Conservation (phyloP, 2,888 invertebrate genomes). For the Drosophila austrosaltans region DNA sequence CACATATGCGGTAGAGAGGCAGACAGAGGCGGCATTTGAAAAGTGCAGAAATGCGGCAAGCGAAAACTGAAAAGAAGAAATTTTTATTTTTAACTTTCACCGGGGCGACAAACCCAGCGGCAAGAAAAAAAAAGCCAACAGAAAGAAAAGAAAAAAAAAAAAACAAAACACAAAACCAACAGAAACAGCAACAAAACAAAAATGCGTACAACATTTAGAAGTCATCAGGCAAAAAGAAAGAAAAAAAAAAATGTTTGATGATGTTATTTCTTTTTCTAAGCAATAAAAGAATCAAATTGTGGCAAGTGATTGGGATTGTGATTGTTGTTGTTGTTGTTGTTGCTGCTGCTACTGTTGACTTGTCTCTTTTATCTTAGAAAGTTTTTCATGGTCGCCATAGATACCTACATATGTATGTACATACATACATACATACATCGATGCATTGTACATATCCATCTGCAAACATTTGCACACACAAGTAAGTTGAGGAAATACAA, state of each 20-base stretch:
- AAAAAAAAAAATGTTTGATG: constrained; percentile 2
- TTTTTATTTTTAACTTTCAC: constrained; percentile 47
- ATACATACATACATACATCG: not conserved
- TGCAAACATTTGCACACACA: not conserved
- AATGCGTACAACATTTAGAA: constrained; percentile 53
- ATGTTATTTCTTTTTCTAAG: constrained; percentile 25
- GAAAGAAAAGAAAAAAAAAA: constrained; percentile 31
- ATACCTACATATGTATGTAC: not conserved
- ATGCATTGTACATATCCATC: not conserved
- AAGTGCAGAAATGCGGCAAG: constrained; percentile 60
- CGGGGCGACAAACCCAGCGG: constrained; percentile 49
- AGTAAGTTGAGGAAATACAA: constrained; percentile 36
- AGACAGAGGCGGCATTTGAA: constrained; percentile 49
- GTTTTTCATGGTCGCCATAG: constrained; percentile 25
- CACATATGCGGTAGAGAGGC: constrained; percentile 5
- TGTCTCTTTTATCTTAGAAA: constrained; percentile 40
- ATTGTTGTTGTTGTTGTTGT: not conserved
- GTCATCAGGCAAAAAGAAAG: constrained; percentile 46
- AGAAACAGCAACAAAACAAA: constrained; percentile 31
- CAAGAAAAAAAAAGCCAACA: constrained; percentile 36
- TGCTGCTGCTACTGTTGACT: not conserved
- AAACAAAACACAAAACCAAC: not conserved
- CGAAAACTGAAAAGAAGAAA: constrained; percentile 67
- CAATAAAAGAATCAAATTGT: constrained; percentile 42
- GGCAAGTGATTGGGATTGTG: constrained; percentile 45